Conservation (phyloP, 2,113 vertebrate genomes). For the Syngnathus floridae region DNA sequence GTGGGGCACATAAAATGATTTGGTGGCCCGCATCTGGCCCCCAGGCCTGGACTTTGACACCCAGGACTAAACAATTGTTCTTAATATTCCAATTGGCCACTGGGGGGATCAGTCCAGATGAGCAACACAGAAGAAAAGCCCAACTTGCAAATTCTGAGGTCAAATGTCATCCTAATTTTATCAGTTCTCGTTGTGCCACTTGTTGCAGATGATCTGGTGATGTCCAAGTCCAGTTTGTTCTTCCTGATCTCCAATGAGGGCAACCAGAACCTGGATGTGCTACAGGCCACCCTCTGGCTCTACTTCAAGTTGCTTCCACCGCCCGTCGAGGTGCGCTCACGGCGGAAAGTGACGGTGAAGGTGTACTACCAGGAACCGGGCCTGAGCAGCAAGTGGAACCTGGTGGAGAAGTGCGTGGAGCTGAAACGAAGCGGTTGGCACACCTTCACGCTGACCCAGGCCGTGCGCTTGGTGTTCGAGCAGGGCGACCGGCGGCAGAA, state of each 20-base stretch:
- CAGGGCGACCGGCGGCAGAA: slow-evolving; percentile 85
- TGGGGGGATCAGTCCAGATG: not conserved
- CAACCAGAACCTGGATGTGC: slow-evolving; percentile 88
- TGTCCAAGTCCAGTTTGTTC: slow-evolving; percentile 89
- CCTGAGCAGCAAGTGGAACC: slow-evolving; percentile 78
- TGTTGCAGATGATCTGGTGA: slow-evolving; percentile 81
- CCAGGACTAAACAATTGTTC: not conserved
- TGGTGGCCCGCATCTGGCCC: not conserved
- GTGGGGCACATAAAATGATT: not conserved
- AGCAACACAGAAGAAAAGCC: not conserved
- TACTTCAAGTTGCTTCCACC: slow-evolving; percentile 87
- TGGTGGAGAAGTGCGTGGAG: slow-evolving; percentile 91
- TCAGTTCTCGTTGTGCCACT: not conserved
- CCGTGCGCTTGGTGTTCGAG: slow-evolving; percentile 82
- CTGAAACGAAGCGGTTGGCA: slow-evolving; percentile 95
- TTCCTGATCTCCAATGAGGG: slow-evolving; percentile 95
- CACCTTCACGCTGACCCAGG: slow-evolving; percentile 85
- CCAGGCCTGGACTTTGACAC: not conserved
- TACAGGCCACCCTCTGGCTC: slow-evolving; percentile 92
- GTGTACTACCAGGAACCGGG: slow-evolving; percentile 89
- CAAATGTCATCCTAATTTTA: not conserved
- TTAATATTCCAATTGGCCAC: not conserved
- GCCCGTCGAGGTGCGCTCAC: slow-evolving; percentile 74
- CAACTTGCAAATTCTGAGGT: not conserved
- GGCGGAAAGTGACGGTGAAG: slow-evolving; percentile 86